Evolutionary conservation across 2,113 vertebrate species (phyloP).

Genomic region (Perca schrenkii): DNA sequence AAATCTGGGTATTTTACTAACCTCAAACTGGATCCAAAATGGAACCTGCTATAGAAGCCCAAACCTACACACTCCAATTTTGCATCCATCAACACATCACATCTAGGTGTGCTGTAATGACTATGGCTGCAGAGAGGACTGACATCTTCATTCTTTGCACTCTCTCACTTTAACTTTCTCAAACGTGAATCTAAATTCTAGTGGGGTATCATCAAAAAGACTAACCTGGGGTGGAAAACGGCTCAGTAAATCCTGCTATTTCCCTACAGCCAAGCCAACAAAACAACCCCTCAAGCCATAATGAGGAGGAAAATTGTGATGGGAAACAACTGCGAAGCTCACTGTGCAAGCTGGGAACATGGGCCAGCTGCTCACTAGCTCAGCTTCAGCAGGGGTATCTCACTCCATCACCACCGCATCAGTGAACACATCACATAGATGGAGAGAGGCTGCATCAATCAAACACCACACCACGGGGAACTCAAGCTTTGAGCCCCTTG

Average conservation of each 20-base stretch:
- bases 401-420: slow-evolving; percentile 71
- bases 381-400: slow-evolving; percentile 68
- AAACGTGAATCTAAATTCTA: slow-evolving; percentile 18
- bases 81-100: neutral
- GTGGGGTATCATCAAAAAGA: slow-evolving; percentile 26
- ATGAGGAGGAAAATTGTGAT: slow-evolving; percentile 58
- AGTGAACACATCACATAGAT: slow-evolving; percentile 65
- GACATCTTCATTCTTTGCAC: slow-evolving; percentile 8
- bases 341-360: slow-evolving; percentile 40
- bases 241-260: slow-evolving; percentile 42
- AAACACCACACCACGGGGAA: slow-evolving; percentile 59
- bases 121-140: neutral
- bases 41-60: neutral
- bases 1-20: neutral
- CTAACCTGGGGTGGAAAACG: slow-evolving; percentile 26
- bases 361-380: slow-evolving; percentile 70
- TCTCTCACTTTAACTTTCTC: slow-evolving; percentile 4
- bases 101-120: neutral
- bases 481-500: slow-evolving; percentile 47
- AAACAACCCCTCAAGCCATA: slow-evolving; percentile 58
- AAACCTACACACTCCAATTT: neutral
- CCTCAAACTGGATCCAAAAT: neutral
- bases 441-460: slow-evolving; percentile 70
- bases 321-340: slow-evolving; percentile 59
- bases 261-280: slow-evolving; percentile 42